Evolutionary conservation across 2,797 vertebrate genomes (phyloP), one percentile per base, ranked within the genome.

Genomic region (Sebastes paucispinis): DNA sequence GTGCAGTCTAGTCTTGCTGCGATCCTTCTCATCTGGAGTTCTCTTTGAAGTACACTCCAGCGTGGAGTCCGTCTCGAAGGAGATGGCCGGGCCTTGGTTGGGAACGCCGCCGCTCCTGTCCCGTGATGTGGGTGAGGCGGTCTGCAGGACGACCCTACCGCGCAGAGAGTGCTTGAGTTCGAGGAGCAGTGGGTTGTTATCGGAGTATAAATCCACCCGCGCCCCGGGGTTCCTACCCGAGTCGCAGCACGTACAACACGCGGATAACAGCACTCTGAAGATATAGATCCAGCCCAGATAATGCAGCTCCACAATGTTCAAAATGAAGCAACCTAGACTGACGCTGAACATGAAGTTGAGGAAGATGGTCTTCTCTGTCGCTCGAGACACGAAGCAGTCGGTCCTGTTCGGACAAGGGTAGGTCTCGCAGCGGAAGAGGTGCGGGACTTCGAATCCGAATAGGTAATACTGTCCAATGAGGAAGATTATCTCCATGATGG

Each of bases 331-430:
- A 14, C 92, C 93, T 0, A 94, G 73, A 54, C 93, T 93, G 76
- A 94, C 91, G 6, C 88, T 91, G 58, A 95, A 94, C 93, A 93
- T 95, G 80, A 96, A 94, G 84, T 94, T 95, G 72, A 96, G 90
- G 34, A 96, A 95, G 75, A 95, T 93, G 60, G 93, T 95, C 85
- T 95, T 95, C 85, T 96, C 93, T 0, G 92, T 94, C 39, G 93
- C 94, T 29, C 94, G 92, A n/a, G 93, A 96, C 67, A 96, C 89
- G 50, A 95, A 96, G 83, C 92, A 95, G 84, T 95, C 89, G 6
- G 89, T 94, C 78, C 85, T 89, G 60, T 91, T 94, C 2, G 93
- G 94, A 78, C 91, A 93, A 31, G 93, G 94, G 69, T 94, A 95
- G 12, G 92, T 94, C 63, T 91, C 86, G 52, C 94, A 93, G 43